phyloP scores from a whole-genome alignment of 37 sponge, comb jelly and placozoan species.

The Chondrosia reniformis region DNA sequence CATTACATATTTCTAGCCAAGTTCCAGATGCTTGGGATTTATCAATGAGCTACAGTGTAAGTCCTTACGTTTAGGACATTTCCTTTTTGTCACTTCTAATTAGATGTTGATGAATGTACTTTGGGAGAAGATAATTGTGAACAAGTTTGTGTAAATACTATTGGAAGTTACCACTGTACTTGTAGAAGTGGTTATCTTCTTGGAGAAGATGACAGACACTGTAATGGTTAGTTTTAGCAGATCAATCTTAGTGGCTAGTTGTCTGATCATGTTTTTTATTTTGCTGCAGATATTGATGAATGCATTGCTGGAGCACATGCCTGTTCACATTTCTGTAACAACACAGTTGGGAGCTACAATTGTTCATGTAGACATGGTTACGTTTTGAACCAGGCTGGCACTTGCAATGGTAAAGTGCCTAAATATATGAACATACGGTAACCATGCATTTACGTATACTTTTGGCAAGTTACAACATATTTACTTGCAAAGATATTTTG shows the following conservation, averaged over 20 bases:
- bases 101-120: slow-evolving; percentile 7
- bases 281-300: slow-evolving; percentile 17
- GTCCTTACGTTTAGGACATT: background rate
- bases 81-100: background rate
- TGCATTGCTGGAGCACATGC: background rate
- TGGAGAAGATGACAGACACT: background rate
- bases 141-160: background rate
- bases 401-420: background rate
- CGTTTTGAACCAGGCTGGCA: background rate
- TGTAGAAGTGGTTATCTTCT: background rate
- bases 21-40: too few species aligned
- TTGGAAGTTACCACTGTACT: background rate
- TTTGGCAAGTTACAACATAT: too few species aligned
- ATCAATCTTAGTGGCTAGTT: too few species aligned
- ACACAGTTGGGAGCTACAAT: background rate
- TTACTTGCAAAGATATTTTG: too few species aligned
- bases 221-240: background rate
- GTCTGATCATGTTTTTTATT: too few species aligned
- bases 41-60: too few species aligned
- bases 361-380: slow-evolving; percentile 1
- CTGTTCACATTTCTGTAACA: background rate
- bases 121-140: background rate
- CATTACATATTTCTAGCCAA: too few species aligned
- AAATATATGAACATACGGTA: too few species aligned
- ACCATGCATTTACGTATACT: too few species aligned